Conservation (phyloP, 2,888 invertebrate genomes). For the Megamerina dolium region DNA sequence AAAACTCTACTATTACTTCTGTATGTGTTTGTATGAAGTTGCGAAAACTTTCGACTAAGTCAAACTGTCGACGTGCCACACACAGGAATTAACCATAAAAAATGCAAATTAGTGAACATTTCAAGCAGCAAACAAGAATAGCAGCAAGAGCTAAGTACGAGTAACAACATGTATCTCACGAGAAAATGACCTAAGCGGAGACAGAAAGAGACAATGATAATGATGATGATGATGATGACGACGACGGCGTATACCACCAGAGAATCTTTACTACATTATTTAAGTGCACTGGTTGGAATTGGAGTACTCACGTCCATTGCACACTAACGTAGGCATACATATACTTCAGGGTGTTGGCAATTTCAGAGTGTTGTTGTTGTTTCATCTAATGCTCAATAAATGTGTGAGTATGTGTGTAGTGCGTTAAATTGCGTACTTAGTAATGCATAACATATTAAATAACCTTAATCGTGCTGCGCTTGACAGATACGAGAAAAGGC, state of each 20-base stretch:
- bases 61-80: slow-evolving; percentile 33
- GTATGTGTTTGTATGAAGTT: too few relatives aligned
- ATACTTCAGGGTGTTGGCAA: too few relatives aligned
- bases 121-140: slow-evolving; percentile 40
- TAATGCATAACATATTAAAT: slow-evolving; percentile 10
- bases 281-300: too few relatives aligned
- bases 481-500: slow-evolving; percentile 45
- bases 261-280: too few relatives aligned
- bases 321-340: too few relatives aligned
- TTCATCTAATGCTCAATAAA: neutral
- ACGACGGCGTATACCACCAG: too few relatives aligned
- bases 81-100: slow-evolving; percentile 35
- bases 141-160: slow-evolving; percentile 14
- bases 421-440: slow-evolving; percentile 21
- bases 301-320: too few relatives aligned
- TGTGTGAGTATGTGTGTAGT: slow-evolving; percentile 12
- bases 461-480: slow-evolving; percentile 11
- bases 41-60: slow-evolving; percentile 26
- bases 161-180: too few relatives aligned
- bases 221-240: too few relatives aligned
- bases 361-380: slow-evolving; percentile 4
- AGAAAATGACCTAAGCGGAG: too few relatives aligned
- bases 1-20: too few relatives aligned
- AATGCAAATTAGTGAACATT: slow-evolving; percentile 37
- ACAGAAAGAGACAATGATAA: too few relatives aligned